A percentile compares a stretch with the other conserved stretches of the same genome.
Evolutionary conservation across 64 coral and sea anemone genomes (phyloP).

Genomic region (Exaiptasia diaphana): DNA sequence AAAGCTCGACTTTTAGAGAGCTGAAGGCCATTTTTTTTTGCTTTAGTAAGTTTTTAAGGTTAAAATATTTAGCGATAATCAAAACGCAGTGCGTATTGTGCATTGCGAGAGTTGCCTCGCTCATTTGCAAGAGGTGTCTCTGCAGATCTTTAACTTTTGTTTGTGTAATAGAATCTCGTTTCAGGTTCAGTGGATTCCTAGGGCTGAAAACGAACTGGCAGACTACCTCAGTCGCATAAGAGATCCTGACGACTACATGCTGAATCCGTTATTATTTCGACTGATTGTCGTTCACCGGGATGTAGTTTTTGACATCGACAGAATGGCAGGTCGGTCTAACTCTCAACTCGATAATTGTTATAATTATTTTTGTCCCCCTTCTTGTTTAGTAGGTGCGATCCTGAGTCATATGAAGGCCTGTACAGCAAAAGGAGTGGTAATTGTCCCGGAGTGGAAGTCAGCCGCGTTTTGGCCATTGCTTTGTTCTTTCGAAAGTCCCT

Average conservation of each 20-base stretch:
- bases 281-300: not conserved
- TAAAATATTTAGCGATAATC: not conserved
- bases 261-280: constrained; percentile 12
- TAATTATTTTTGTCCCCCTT: constrained; percentile 4
- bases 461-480: constrained; percentile 14
- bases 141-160: constrained; percentile 22
- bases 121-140: not conserved
- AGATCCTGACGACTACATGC: constrained; percentile 41
- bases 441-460: constrained; percentile 20
- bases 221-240: constrained; percentile 31
- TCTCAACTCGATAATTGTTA: constrained; percentile 1
- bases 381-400: not conserved
- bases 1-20: constrained; percentile 29
- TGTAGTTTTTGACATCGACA: constrained; percentile 27
- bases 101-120: not conserved
- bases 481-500: not conserved
- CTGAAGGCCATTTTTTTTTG: not conserved
- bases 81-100: constrained; percentile 22
- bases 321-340: constrained; percentile 47
- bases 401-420: constrained; percentile 1
- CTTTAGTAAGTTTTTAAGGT: not conserved
- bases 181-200: constrained; percentile 53
- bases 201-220: constrained; percentile 7
- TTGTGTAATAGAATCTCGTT: constrained; percentile 1
- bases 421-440: constrained; percentile 3